phyloP scores from a whole-genome alignment of 1,140 invertebrate species.

The Drosophila ercepeae region DNA sequence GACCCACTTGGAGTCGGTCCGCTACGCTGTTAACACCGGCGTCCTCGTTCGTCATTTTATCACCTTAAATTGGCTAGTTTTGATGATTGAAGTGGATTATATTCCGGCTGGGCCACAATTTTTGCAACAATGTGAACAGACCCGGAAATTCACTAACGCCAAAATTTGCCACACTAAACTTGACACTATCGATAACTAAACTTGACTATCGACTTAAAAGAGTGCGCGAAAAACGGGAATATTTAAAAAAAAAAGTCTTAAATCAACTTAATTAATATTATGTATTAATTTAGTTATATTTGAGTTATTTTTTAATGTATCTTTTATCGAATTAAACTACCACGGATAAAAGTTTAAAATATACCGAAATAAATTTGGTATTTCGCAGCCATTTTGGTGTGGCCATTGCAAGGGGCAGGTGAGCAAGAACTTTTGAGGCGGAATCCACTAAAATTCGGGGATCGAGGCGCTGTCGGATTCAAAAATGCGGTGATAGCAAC shows the following conservation, averaged over 20 bases:
- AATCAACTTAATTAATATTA: too few relatives aligned
- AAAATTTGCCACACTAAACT: neutral
- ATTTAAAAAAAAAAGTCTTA: too few relatives aligned
- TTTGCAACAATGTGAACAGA: neutral
- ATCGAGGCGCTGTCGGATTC: neutral
- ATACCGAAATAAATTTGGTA: neutral
- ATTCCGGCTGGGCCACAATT: neutral
- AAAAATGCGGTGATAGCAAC: slow-evolving; percentile 45
- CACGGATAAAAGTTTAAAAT: neutral
- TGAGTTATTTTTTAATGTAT: too few relatives aligned
- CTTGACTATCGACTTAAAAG: neutral
- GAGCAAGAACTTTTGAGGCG: neutral
- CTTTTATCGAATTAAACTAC: too few relatives aligned
- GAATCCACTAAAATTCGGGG: neutral
- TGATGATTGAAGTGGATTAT: neutral
- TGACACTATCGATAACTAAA: neutral
- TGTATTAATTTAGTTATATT: too few relatives aligned
- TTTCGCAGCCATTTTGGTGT: neutral
- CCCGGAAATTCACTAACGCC: neutral
- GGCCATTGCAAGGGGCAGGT: neutral
- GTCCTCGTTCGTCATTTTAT: slow-evolving; percentile 62
- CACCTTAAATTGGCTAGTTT: slow-evolving; percentile 9
- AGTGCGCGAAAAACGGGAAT: neutral
- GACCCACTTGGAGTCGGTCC: slow-evolving; percentile 72
- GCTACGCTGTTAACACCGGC: slow-evolving; percentile 42